phyloP scores from a whole-genome alignment of 2,797 vertebrate genomes.

The Cirrhinus mrigala region DNA sequence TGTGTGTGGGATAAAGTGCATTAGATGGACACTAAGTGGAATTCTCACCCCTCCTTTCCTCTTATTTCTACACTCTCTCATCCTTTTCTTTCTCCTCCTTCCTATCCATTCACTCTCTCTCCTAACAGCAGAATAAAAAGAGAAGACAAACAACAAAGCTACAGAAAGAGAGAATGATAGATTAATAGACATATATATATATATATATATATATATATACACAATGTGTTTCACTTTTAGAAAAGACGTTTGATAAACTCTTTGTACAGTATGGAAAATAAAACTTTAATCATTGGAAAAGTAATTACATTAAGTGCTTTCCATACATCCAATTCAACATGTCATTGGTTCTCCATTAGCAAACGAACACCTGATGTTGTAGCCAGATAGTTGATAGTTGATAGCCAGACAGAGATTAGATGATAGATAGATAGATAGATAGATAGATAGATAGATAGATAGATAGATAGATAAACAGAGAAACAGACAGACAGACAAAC shows the following conservation, averaged over 20 bases:
- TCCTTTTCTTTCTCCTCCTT: not conserved
- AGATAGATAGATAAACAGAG: not conserved
- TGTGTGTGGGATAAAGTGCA: not conserved
- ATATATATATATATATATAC: too few relatives aligned
- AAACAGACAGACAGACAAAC: not conserved
- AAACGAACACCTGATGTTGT: not conserved
- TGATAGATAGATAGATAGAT: not conserved
- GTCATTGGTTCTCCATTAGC: too few relatives aligned
- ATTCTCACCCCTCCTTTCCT: not conserved
- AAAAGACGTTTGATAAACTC: conserved; percentile 1
- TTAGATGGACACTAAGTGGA: conserved; percentile 38
- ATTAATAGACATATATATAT: not conserved
- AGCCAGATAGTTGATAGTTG: too few relatives aligned
- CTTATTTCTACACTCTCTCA: conserved; percentile 6
- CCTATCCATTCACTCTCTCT: not conserved
- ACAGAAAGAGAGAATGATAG: not conserved
- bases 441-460: not conserved
- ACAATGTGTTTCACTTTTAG: not conserved
- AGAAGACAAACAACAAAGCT: not conserved
- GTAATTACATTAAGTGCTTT: conserved; percentile 41
- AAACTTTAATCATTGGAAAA: conserved; percentile 15
- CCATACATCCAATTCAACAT: too few relatives aligned
- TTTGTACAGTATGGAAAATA: conserved; percentile 14
- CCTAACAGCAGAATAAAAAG: not conserved
- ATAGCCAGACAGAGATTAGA: too few relatives aligned